Percentiles rank a stretch among this genome's conserved stretches.
Evolutionary conservation across 2,888 invertebrate species (phyloP).

Genomic region (Nomada fucata): DNA sequence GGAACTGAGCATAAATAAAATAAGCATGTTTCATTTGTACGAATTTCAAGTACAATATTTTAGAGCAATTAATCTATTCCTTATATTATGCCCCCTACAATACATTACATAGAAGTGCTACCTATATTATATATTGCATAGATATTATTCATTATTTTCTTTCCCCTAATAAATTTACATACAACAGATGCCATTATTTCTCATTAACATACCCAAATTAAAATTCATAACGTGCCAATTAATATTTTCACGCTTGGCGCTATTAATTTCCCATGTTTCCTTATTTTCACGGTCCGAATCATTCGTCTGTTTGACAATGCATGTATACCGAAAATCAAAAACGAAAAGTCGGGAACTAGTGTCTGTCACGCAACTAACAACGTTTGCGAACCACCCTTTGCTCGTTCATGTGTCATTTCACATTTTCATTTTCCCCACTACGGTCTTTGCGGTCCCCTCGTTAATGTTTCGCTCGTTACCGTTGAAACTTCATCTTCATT

Average conservation of each 20-base stretch:
- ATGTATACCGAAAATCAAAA: constrained; percentile 1
- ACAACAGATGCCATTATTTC: neutral
- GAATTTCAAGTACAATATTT: too few species aligned
- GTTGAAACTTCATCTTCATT: constrained; percentile 44
- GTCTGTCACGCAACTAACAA: neutral
- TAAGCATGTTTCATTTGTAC: too few species aligned
- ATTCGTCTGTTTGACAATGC: neutral
- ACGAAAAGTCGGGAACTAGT: neutral
- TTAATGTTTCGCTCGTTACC: constrained; percentile 27
- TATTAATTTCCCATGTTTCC: neutral
- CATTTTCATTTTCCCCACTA: constrained; percentile 18
- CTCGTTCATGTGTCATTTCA: constrained; percentile 31
- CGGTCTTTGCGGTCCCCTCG: neutral
- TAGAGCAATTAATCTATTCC: too few species aligned
- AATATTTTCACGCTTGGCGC: neutral
- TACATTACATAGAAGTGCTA: neutral
- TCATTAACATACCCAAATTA: neutral
- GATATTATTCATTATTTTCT: neutral
- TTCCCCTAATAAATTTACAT: neutral
- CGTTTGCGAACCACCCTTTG: constrained; percentile 18
- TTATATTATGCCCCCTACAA: too few species aligned
- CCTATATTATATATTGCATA: neutral
- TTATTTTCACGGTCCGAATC: neutral
- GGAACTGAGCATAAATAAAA: too few species aligned
- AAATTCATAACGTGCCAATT: neutral